These are phyloP conservation scores for Mya arenaria DNA, from an alignment of 1,140 invertebrate genomes.

Conservation along the genomic window DNA sequence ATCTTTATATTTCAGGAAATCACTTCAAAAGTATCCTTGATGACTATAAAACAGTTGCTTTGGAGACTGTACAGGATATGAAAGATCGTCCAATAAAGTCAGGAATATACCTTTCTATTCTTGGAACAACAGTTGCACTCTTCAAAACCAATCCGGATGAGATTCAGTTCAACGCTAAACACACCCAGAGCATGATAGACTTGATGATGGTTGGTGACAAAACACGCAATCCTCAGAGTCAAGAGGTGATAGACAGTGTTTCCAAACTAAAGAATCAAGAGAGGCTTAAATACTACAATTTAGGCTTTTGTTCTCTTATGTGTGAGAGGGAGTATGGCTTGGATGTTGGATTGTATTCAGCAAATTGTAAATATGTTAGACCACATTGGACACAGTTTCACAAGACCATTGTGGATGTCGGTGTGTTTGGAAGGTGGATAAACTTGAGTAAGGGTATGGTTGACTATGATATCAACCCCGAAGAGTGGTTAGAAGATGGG, in stretches of 20 bases:
- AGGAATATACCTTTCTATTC: conserved; percentile 64
- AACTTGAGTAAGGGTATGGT: conserved; percentile 87
- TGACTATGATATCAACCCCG: conserved; percentile 89
- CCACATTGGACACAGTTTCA: conserved; percentile 74
- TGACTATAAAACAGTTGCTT: conserved; percentile 81
- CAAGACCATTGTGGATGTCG: conserved; percentile 88
- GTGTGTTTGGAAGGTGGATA: conserved; percentile 89
- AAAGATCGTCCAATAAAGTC: conserved; percentile 78
- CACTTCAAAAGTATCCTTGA: conserved; percentile 74
- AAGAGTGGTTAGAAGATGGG: conserved; percentile 80
- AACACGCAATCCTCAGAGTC: conserved; percentile 86
- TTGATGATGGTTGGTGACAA: conserved; percentile 85
- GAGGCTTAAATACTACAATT: conserved; percentile 85
- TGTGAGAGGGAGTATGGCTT: conserved; percentile 88
- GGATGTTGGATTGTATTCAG: conserved; percentile 86
- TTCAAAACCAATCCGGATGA: conserved; percentile 86
- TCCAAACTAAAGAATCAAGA: conserved; percentile 87
- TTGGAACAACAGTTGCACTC: conserved; percentile 64
- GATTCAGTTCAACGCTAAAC: conserved; percentile 84
- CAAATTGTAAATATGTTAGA: conserved; percentile 87
- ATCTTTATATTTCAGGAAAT: conserved; percentile 68
- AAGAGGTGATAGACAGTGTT: conserved; percentile 81
- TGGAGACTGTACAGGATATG: conserved; percentile 77
- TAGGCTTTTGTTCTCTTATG: conserved; percentile 88
- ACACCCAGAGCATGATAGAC: conserved; percentile 84